phyloP scores from a whole-genome alignment of 2,113 vertebrate genomes.

The Dasypus novemcinctus region DNA sequence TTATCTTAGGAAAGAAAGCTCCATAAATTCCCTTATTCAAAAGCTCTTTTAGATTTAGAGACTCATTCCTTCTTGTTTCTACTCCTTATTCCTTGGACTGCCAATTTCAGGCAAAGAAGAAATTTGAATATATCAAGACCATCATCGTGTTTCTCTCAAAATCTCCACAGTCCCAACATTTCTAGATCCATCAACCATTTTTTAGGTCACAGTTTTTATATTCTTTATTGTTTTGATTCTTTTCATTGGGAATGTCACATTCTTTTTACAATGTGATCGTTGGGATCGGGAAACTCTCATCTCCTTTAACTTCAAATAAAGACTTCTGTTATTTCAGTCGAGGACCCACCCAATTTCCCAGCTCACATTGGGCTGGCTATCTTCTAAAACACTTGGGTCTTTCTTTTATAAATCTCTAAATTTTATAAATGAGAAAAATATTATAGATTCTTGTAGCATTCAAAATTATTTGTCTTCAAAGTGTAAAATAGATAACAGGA shows the following conservation, averaged over 20 bases:
- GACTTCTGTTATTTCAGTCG: not conserved
- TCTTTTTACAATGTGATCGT: not conserved
- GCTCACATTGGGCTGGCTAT: not conserved
- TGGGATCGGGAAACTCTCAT: not conserved
- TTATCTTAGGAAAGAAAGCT: not conserved
- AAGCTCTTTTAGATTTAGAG: not conserved
- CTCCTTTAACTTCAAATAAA: constrained; percentile 16
- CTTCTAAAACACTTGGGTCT: not conserved
- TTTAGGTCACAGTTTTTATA: not conserved
- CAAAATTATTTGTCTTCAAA: not conserved
- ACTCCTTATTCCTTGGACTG: not conserved
- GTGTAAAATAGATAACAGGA: not conserved
- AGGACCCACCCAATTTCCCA: not conserved
- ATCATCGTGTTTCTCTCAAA: not conserved
- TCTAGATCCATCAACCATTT: not conserved
- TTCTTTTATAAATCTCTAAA: not conserved
- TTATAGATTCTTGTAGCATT: not conserved
- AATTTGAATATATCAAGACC: not conserved
- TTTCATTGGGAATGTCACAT: not conserved
- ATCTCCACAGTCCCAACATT: not conserved
- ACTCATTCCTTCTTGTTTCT: constrained; percentile 12
- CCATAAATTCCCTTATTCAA: not conserved
- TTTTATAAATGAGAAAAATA: not conserved
- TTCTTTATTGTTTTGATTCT: not conserved
- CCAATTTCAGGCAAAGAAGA: not conserved